Percentiles rank a stretch among this genome's conserved stretches.
These are phyloP conservation scores for Chaetodon trifascialis DNA, from an alignment of 2,113 vertebrate species.

Conservation along the genomic window DNA sequence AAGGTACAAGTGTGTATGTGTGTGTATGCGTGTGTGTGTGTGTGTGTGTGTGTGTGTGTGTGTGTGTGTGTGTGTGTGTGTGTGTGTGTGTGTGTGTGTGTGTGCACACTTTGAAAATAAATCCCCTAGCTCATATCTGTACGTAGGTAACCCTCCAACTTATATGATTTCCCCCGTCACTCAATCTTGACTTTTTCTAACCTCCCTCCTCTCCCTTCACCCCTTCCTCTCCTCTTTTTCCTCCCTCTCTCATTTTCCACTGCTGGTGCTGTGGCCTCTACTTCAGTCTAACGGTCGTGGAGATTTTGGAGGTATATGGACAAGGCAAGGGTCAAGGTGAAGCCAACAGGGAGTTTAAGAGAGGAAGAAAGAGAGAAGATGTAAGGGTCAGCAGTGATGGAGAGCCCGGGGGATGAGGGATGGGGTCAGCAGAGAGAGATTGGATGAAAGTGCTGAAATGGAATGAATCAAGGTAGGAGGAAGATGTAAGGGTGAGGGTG, in stretches of 20 bases:
- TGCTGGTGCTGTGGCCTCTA: background rate
- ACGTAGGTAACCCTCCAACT: constrained; percentile 4
- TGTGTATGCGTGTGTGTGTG: background rate
- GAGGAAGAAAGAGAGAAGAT: constrained; percentile 18
- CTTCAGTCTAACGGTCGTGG: constrained; percentile 20
- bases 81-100: constrained; percentile 6
- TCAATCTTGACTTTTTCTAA: constrained; percentile 55
- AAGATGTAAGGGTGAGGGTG: constrained; percentile 11
- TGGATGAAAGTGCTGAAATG: constrained; percentile 1
- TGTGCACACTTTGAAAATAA: constrained; percentile 26
- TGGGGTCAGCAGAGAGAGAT: constrained; percentile 12
- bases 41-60: constrained; percentile 14
- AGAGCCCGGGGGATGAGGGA: constrained; percentile 40
- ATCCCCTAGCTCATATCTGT: constrained; percentile 34
- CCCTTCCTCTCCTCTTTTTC: background rate
- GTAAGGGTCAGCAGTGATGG: constrained; percentile 50
- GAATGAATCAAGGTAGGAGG: constrained; percentile 22
- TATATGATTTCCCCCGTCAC: constrained; percentile 49
- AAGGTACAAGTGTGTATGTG: background rate
- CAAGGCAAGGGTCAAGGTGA: constrained; percentile 54
- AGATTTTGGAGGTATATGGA: constrained; percentile 18
- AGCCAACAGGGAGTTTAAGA: constrained; percentile 30
- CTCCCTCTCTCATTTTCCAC: constrained; percentile 13
- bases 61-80: background rate
- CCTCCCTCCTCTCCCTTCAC: constrained; percentile 6